Conservation (phyloP, 2,113 vertebrate genomes). For the Charina bottae region DNA sequence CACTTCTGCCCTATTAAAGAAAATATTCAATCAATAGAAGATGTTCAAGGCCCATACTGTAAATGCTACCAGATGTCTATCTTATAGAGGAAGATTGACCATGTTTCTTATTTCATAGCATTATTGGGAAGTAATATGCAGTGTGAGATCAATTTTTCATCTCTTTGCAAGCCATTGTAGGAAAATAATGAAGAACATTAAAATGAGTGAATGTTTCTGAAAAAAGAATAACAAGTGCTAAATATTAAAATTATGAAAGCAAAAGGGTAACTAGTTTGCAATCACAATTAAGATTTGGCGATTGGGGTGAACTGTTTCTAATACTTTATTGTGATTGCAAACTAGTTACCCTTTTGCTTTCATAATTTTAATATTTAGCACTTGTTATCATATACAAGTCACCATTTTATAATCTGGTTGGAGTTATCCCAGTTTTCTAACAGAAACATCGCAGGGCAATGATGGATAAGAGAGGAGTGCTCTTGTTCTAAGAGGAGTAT, state of each 20-base stretch:
- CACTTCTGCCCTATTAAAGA: background rate
- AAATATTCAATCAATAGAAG: background rate
- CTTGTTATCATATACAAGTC: background rate
- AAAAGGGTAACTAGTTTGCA: background rate
- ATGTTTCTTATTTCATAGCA: background rate
- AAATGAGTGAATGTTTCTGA: too few species aligned
- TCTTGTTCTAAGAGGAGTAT: too few species aligned
- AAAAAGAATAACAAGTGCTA: background rate
- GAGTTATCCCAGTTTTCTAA: background rate
- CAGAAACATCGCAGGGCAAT: background rate
- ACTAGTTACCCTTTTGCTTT: background rate
- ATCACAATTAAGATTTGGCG: too few species aligned
- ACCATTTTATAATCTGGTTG: background rate
- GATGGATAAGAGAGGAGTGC: too few species aligned
- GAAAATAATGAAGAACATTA: background rate
- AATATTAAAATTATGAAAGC: background rate
- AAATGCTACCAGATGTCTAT: background rate
- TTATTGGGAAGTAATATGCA: background rate
- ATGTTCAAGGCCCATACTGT: background rate
- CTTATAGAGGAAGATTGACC: background rate
- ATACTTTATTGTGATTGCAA: too few species aligned
- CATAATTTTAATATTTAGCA: background rate
- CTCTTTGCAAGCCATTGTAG: background rate
- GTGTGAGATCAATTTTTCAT: background rate
- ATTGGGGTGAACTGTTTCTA: too few species aligned